Evolutionary conservation across 2,113 vertebrate species (phyloP), one percentile per base, ranked within the genome.

Genomic region (Vimba vimba): DNA sequence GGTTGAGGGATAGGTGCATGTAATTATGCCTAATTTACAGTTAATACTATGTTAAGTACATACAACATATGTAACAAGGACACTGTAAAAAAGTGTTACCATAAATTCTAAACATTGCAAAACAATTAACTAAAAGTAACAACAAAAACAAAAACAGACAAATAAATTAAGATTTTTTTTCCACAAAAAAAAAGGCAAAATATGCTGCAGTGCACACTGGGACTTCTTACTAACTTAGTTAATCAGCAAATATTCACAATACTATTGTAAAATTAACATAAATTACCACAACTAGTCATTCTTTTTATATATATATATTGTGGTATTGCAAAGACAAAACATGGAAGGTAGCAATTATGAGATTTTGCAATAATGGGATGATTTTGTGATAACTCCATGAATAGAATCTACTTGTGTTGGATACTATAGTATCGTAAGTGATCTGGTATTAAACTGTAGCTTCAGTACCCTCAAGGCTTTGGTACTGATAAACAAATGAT

Each of bases 401-500:
- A 82, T 45, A 78, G 52, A 85, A 87, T 43, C 76, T 87, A 71
- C 36, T 55, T 59, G 80, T 81, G 74, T 77, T n/a, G 21, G 52
- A 79, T 69, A 36, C 52, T 43, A 83, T 77, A 76, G 25, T 47
- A 71, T 71, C 27, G 7, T 79, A 27, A 25, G 39, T 68, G 25
- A 74, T 82, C 82, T 47, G 33, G 33, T 57, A 87, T 83, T 57
- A 77, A 57, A 75, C 60, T 13, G 88, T 84, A 87, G 86, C 76
- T 86, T 86, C 82, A 84, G 89, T 88, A 57, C 89, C 92, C 92
- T 91, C 93, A 94, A 94, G 94, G 94, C 93, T 93, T 94, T 90
- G 81, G 88, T 89, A 88, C 91, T 91, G 94, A 94, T 94, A 94
- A 95, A 96, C 94, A 94, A 94, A 93, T 95, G 93, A 96, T 95